Base-by-base conservation (phyloP, 2,888 invertebrate species). In the Nephrotoma flavescens region DNA sequence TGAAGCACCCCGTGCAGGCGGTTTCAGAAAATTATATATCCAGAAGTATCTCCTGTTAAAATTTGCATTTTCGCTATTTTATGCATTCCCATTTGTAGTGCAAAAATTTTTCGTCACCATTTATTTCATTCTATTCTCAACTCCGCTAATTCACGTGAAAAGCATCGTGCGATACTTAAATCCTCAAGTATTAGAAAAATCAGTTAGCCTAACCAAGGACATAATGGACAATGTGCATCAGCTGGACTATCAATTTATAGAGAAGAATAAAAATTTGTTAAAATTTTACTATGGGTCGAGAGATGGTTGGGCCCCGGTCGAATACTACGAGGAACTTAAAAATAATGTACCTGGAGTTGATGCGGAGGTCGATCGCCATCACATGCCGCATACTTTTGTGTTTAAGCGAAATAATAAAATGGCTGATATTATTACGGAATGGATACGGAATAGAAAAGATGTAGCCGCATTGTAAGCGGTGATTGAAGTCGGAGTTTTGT, bases 291-390 rank as follows among this genome's bases (percentile, higher is more conserved):
- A 96, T 90, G 95, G 96, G 6, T 91, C 92, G 3, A 92, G 89
- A 11, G 97, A 97, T 91, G 93, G 93, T 6, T 97, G 97, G 97
- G 95, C 94, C 86, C 97, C 97, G 0, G 88, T 93, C 2, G 90
- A 91, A 41, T 96, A 94, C 89, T 95, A 94, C 89, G 91, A 94
- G 86, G 93, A 94, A 87, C 91, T 97, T 88, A 92, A 92, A 88
- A 88, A 91, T 44, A 92, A 91, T 87, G 92, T 94, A 89, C 94
- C 94, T 0, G 90, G 92, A 87, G 91, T 93, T 9, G 92, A 94
- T 87, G 93, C 93, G n/a, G 90, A 93, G 86, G 89, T 94, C 9
- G 94, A 94, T 89, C 90, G 92, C 57, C 90, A 92, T 87, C 92
- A 93, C 41, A 92, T 93, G 89, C 92, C 93, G 57, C 97, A 97